These are phyloP conservation scores for Periplaneta americana DNA, from an alignment of 1,140 invertebrate species.

Conservation along the genomic window DNA sequence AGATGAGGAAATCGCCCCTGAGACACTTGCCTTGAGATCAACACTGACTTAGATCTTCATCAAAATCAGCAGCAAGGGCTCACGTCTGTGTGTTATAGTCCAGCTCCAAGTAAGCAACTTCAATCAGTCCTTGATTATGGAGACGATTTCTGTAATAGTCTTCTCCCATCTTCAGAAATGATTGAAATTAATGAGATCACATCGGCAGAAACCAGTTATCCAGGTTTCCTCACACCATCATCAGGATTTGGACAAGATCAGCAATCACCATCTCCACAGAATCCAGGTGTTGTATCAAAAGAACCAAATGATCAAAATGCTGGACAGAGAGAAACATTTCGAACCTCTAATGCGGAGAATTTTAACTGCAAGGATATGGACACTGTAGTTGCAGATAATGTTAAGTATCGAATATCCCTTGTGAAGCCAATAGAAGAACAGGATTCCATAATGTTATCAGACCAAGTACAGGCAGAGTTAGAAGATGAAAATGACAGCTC, in stretches of 20 bases:
- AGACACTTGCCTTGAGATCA: background rate
- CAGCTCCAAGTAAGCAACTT: constrained; percentile 9
- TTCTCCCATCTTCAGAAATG: constrained; percentile 8
- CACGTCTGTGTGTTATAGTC: background rate
- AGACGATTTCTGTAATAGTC: background rate
- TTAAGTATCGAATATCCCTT: background rate
- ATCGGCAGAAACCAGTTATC: background rate
- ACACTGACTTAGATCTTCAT: background rate
- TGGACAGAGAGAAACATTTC: background rate
- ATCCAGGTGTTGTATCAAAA: background rate
- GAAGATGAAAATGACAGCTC: background rate
- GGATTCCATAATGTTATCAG: constrained; percentile 2
- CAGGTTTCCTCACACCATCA: constrained; percentile 5
- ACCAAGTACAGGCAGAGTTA: background rate
- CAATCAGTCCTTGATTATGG: constrained; percentile 1
- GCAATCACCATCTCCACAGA: background rate
- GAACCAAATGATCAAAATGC: background rate
- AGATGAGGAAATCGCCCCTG: background rate
- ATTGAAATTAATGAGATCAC: constrained; percentile 1
- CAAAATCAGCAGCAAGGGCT: background rate
- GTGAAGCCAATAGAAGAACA: background rate
- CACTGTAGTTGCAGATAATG: background rate
- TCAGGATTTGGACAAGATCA: background rate
- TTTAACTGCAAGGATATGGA: background rate
- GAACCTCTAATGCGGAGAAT: background rate